Percentiles rank a stretch among this genome's conserved stretches.
phyloP scores from a whole-genome alignment of 2,797 vertebrate genomes.

The Eptatretus atami region DNA sequence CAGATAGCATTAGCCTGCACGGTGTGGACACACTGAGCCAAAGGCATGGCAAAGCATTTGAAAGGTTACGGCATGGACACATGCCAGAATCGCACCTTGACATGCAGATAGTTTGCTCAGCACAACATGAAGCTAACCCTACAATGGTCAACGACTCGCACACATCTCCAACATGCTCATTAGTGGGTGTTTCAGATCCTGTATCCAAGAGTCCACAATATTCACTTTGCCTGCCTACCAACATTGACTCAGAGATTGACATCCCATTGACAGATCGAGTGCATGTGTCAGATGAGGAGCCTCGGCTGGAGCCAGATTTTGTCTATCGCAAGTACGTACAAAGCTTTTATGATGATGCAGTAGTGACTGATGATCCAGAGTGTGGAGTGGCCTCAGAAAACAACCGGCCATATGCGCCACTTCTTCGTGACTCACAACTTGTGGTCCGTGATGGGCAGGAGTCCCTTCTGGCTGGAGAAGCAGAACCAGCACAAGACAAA shows the following conservation, averaged over 20 bases:
- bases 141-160: no score
- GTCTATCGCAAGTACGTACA: not conserved
- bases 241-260: no score
- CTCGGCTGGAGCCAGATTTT: not conserved
- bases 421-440: not conserved
- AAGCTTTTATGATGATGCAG: not conserved
- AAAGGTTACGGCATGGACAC: not conserved
- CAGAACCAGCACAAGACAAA: not conserved
- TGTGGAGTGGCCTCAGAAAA: not conserved
- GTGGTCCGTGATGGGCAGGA: not conserved
- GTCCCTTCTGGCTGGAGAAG: slow-evolving; percentile 2
- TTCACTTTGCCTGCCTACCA: no score
- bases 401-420: not conserved
- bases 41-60: not conserved
- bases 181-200: no score
- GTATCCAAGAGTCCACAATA: no score
- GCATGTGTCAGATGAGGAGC: not conserved
- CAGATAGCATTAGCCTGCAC: not conserved
- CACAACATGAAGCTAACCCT: not conserved
- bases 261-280: not conserved
- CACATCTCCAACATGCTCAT: no score
- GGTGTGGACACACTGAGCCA: not conserved
- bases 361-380: not conserved
- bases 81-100: not conserved
- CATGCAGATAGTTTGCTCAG: not conserved